phyloP scores from a whole-genome alignment of 2,113 vertebrate genomes.

The Nothocercus julius region DNA sequence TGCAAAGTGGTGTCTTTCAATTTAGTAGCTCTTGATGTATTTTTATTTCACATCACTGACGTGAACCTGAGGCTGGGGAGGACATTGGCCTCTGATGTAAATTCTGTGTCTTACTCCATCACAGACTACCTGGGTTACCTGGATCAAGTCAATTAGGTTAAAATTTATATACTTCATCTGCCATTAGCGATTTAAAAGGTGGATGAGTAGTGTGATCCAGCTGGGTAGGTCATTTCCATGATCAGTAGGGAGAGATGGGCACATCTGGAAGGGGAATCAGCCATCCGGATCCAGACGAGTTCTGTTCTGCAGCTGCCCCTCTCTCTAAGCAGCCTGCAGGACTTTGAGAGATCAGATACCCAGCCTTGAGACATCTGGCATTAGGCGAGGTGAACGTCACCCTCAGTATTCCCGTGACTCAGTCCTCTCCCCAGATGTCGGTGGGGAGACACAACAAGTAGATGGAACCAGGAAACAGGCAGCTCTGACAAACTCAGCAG shows the following conservation, averaged over 20 bases:
- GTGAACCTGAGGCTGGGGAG: neutral
- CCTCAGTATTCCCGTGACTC: neutral
- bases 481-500: neutral
- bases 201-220: neutral
- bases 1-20: neutral
- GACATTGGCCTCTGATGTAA: neutral
- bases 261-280: neutral
- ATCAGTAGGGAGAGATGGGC: neutral
- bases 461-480: conserved; percentile 16
- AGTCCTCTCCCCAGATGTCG: neutral
- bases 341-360: neutral
- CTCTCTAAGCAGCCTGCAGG: neutral
- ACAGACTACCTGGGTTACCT: neutral
- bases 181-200: neutral
- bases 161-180: neutral
- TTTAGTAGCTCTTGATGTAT: neutral
- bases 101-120: neutral
- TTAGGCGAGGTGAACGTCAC: neutral
- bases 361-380: neutral
- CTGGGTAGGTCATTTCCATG: neutral
- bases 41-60: neutral
- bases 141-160: neutral
- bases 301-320: neutral
- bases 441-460: neutral
- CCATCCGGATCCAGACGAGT: neutral